Evolutionary conservation across 1,140 invertebrate species (phyloP).

Genomic region (Euglossa dilemma): DNA sequence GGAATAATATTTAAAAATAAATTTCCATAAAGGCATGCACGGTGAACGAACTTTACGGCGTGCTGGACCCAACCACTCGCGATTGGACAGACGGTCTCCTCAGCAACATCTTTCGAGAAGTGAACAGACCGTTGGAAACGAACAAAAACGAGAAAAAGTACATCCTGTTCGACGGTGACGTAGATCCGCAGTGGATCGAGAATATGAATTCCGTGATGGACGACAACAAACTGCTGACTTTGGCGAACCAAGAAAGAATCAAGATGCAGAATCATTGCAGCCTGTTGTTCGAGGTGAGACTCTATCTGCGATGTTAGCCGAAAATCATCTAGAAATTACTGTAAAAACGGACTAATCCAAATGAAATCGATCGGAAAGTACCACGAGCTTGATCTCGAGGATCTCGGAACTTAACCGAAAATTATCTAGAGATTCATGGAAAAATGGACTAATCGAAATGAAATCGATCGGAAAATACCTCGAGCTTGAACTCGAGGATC

Average conservation of each 20-base stretch:
- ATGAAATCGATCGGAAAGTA: too few relatives aligned
- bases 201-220: conserved; percentile 99
- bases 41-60: conserved; percentile 95
- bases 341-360: too few relatives aligned
- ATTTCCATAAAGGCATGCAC: conserved; percentile 86
- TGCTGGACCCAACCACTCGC: conserved; percentile 90
- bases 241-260: conserved; percentile 95
- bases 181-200: conserved; percentile 96
- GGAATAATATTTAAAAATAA: conserved; percentile 21
- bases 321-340: too few relatives aligned
- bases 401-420: too few relatives aligned
- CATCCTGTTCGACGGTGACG: conserved; percentile 95
- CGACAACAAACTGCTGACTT: conserved; percentile 93
- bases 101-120: conserved; percentile 94
- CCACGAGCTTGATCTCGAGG: too few relatives aligned
- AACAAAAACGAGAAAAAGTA: conserved; percentile 89
- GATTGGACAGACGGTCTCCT: conserved; percentile 96
- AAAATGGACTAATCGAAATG: too few relatives aligned
- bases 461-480: too few relatives aligned
- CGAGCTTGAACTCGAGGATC: too few relatives aligned
- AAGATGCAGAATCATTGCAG: conserved; percentile 91
- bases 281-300: conserved; percentile 91
- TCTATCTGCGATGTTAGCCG: too few relatives aligned
- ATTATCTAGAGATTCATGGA: too few relatives aligned
- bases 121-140: conserved; percentile 89